Base-by-base conservation (phyloP, 2,113 vertebrate species). In the Phyllostomus hastatus region DNA sequence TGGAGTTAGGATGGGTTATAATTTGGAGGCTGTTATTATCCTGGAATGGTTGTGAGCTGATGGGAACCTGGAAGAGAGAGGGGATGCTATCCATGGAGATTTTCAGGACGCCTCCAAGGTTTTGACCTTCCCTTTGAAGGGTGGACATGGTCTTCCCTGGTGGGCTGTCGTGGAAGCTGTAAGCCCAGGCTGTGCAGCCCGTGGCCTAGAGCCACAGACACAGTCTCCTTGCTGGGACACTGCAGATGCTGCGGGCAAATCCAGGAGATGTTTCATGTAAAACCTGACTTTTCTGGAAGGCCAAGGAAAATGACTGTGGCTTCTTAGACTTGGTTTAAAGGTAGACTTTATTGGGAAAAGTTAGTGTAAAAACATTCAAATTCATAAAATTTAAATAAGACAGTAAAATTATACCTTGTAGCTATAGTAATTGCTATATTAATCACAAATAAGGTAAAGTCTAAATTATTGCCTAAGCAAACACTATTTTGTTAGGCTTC, bases 371-470 rank as follows among this genome's bases (percentile, higher is more conserved):
- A 28, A 97, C 72, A 96, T 93, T 28, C 81, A 93, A 92, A 98
- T 97, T 85, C 97, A 69, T 92, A 96, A 97, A 82, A 98, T 97
- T 98, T 96, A 96, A 98, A 97, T 97, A 97, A 97, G 97, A 97
- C 85, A 93, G 97, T 28, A 64, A 97, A 98, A 98, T 97, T 97
- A 98, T 93, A 97, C 96, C 98, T 98, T 57, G 81, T 80, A 97
- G 98, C 98, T 97, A 72, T 8, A 92, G 91, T 89, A 87, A 97
- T 95, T 7, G 5, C 94, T 95, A 38, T 87, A 86, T 96, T 97
- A 97, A 97, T 97, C 97, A 94, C 98, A 97, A 98, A 97, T 95
- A 98, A 97, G 20, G 94, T 88, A 94, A 38, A 91, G 92, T 75
- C 97, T 96, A 93, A 98, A 97, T 91, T 90, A 98, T 91, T 96